phyloP scores from a whole-genome alignment of 2,113 vertebrate genomes.

The Mionectes macconnelli region DNA sequence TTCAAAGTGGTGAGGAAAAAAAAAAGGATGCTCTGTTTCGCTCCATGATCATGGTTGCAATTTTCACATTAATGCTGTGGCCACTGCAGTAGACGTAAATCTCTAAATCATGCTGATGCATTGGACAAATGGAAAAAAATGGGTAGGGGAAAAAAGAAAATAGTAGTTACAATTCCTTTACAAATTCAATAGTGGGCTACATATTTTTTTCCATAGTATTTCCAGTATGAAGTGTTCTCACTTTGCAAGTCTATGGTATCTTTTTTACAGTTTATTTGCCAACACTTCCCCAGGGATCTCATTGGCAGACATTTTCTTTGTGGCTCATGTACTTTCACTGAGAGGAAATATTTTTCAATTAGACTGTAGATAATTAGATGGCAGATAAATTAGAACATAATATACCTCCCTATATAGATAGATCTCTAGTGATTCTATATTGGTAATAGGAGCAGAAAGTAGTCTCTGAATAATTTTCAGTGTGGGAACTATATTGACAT shows the following conservation, averaged over 20 bases:
- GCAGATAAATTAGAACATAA: conserved; percentile 55
- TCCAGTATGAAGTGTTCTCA: conserved; percentile 1
- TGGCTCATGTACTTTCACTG: conserved; percentile 44
- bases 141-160: not conserved
- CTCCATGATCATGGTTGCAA: not conserved
- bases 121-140: not conserved
- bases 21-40: not conserved
- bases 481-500: not conserved
- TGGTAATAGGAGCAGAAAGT: not conserved
- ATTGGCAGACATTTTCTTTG: conserved; percentile 61
- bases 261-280: conserved; percentile 54
- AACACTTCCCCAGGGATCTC: conserved; percentile 24
- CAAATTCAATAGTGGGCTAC: not conserved
- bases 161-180: not conserved
- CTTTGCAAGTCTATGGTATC: conserved; percentile 1
- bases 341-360: conserved; percentile 63
- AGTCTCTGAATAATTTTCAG: not conserved
- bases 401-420: not conserved
- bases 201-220: not conserved
- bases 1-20: not conserved
- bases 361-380: conserved; percentile 51
- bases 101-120: not conserved
- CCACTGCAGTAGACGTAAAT: not conserved
- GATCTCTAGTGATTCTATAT: not conserved
- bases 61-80: conserved; percentile 26